Conservation (phyloP, 1,140 invertebrate species). For the Sitobion miscanthi region DNA sequence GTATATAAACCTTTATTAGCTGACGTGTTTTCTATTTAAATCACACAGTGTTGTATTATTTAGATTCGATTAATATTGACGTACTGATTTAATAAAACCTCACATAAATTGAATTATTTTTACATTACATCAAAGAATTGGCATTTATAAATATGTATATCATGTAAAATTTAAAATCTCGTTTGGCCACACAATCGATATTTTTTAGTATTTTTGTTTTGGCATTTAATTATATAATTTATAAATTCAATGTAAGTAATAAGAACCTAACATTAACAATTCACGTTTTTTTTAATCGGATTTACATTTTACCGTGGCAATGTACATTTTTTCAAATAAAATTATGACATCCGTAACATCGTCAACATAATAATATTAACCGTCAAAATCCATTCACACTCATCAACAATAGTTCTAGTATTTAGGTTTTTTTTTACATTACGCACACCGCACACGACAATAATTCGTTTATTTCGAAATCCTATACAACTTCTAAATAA, state of each 20-base stretch:
- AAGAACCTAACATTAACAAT: not conserved
- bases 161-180: not conserved
- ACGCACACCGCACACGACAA: not conserved
- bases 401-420: slow-evolving; percentile 18
- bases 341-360: not conserved
- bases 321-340: not conserved
- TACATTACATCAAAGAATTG: not conserved
- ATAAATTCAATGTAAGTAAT: not conserved
- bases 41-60: not conserved
- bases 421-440: not conserved
- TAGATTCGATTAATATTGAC: not conserved
- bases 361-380: not conserved
- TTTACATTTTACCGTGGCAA: not conserved
- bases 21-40: not conserved
- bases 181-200: not conserved
- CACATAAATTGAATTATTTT: not conserved
- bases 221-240: not conserved
- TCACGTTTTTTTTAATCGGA: not conserved
- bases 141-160: not conserved
- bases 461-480: not conserved
- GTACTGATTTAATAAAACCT: not conserved
- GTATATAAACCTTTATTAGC: not conserved
- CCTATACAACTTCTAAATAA: not conserved
- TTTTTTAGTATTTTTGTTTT: not conserved
- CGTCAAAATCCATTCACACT: not conserved